phyloP scores from a whole-genome alignment of 64 coral and sea anemone species.

The Cladopsammia gracilis region DNA sequence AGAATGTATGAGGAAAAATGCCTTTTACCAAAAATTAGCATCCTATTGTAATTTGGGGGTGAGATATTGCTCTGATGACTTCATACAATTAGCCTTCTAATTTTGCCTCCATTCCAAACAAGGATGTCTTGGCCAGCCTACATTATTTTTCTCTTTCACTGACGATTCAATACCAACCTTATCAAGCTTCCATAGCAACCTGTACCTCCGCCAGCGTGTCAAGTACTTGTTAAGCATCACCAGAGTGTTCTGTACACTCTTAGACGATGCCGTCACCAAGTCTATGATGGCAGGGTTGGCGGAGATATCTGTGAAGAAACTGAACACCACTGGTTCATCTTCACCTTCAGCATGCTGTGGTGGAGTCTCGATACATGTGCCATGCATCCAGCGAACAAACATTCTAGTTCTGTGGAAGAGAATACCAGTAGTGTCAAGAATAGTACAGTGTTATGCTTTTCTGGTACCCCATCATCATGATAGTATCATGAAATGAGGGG shows the following conservation, averaged over 20 bases:
- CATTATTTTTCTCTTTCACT: too few species aligned
- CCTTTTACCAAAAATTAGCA: too few species aligned
- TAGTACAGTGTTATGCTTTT: too few species aligned
- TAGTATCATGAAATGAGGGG: too few species aligned
- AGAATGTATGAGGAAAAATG: too few species aligned
- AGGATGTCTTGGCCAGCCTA: too few species aligned
- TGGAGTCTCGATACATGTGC: conserved; percentile 97
- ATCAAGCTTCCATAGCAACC: conserved; percentile 97
- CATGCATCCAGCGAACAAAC: conserved; percentile 98
- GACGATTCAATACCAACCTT: conserved; percentile 74
- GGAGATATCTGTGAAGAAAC: conserved; percentile 97
- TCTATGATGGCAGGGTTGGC: conserved; percentile 92
- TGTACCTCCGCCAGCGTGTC: conserved; percentile 91
- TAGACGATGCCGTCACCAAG: conserved; percentile 82
- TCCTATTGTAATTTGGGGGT: too few species aligned
- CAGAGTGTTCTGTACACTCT: conserved; percentile 87
- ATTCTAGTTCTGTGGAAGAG: conserved; percentile 81
- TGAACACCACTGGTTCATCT: conserved; percentile 96
- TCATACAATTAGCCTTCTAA: too few species aligned
- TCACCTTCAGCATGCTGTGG: conserved; percentile 99
- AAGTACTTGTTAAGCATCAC: conserved; percentile 93
- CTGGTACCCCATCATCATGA: too few species aligned
- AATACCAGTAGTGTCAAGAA: too few species aligned
- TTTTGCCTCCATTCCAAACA: too few species aligned
- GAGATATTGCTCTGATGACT: too few species aligned